phyloP scores from a whole-genome alignment of 1,140 invertebrate genomes.

The Drosophila ananassae region DNA sequence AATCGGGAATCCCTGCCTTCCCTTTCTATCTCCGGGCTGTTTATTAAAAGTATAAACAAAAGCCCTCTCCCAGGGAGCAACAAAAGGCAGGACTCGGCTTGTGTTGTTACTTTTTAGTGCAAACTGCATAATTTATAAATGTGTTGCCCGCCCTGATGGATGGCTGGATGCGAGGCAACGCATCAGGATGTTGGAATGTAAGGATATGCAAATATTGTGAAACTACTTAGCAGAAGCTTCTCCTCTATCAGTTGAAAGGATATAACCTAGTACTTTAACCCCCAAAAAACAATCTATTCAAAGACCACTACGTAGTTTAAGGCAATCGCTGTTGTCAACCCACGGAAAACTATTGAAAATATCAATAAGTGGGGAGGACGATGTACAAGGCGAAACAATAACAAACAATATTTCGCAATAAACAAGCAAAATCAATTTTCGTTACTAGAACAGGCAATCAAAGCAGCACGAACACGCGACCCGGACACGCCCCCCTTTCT shows the following conservation, averaged over 20 bases:
- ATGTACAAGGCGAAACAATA: constrained; percentile 28
- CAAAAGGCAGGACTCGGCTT: constrained; percentile 54
- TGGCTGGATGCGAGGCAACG: constrained; percentile 48
- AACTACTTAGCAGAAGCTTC: constrained; percentile 19
- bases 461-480: constrained; percentile 37
- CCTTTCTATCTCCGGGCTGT: constrained; percentile 34
- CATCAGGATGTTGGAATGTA: constrained; percentile 27
- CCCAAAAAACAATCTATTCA: constrained; percentile 31
- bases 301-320: background rate
- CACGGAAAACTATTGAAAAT: constrained; percentile 9
- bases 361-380: constrained; percentile 3
- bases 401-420: constrained; percentile 61
- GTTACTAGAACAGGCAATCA: constrained; percentile 47
- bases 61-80: constrained; percentile 19
- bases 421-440: constrained; percentile 70
- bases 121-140: constrained; percentile 74
- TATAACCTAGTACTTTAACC: background rate
- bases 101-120: constrained; percentile 64
- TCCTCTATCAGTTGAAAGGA: background rate
- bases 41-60: constrained; percentile 73
- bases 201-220: constrained; percentile 42
- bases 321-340: constrained; percentile 18
- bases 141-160: constrained; percentile 58
- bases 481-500: constrained; percentile 26
- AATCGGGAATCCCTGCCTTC: constrained; percentile 11